Evolutionary conservation across 2,888 invertebrate genomes (phyloP).

Genomic region (Orchestes rusci): DNA sequence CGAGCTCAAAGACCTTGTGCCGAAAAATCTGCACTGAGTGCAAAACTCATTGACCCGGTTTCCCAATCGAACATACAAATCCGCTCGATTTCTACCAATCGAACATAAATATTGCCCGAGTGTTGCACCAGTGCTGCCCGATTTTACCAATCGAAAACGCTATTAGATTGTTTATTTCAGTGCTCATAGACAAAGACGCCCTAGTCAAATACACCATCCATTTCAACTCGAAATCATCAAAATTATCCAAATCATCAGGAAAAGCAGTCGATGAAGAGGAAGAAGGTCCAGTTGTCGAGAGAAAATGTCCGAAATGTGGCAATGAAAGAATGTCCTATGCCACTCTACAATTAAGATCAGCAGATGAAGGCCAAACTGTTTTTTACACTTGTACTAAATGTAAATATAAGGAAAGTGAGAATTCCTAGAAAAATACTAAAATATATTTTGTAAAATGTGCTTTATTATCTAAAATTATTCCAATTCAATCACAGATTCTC

Average conservation of each 20-base stretch:
- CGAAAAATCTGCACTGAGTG: no score
- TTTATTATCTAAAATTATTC: conserved; percentile 32
- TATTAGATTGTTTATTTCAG: conserved; percentile 9
- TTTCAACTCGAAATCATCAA: conserved; percentile 53
- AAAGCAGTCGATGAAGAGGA: conserved; percentile 43
- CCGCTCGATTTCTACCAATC: no score
- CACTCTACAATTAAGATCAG: conserved; percentile 89
- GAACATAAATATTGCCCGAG: no score
- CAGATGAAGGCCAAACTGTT: conserved; percentile 99
- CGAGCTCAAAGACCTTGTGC: no score
- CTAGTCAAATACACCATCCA: conserved; percentile 62
- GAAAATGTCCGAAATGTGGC: conserved; percentile 80
- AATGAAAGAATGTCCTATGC: conserved; percentile 92
- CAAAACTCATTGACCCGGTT: no score
- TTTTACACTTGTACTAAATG: conserved; percentile 95
- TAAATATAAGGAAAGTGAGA: conserved; percentile 71
- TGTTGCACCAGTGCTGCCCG: no score
- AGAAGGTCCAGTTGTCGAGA: conserved; percentile 74
- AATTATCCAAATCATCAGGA: neutral
- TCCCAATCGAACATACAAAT: no score
- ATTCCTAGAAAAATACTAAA: no score
- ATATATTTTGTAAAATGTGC: no score
- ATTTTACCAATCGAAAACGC: no score
- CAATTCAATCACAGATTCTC: conserved; percentile 38
- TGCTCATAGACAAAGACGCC: conserved; percentile 40